These are phyloP conservation scores for Sicus ferrugineus DNA, from an alignment of 2,888 invertebrate species.

Conservation along the genomic window DNA sequence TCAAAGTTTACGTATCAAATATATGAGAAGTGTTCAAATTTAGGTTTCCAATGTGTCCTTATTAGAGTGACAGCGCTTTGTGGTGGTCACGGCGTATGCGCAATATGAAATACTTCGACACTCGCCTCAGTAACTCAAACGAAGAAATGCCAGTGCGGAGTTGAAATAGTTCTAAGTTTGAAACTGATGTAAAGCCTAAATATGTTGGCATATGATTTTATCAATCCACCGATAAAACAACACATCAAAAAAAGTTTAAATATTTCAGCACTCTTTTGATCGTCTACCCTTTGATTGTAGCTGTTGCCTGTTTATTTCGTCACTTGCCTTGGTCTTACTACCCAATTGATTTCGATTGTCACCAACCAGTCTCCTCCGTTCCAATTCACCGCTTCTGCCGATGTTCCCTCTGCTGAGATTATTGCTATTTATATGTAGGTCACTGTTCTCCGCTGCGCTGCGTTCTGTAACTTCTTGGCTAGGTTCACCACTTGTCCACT, in stretches of 20 bases:
- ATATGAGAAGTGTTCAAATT: no score
- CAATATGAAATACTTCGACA: neutral
- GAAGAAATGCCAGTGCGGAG: neutral
- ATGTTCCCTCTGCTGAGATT: neutral
- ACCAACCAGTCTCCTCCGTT: neutral
- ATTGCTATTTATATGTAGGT: neutral
- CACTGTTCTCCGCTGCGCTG: constrained; percentile 12
- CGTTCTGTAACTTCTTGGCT: constrained; percentile 23
- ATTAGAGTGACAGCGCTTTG: neutral
- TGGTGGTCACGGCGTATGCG: constrained; percentile 17
- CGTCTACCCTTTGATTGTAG: neutral
- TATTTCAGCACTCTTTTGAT: no score
- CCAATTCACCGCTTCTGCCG: neutral
- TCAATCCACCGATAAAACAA: no score
- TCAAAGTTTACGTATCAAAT: no score
- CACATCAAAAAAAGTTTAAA: no score
- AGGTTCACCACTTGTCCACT: constrained; percentile 17
- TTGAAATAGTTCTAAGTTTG: neutral
- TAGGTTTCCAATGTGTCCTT: no score
- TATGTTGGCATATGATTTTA: no score
- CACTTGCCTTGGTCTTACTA: neutral
- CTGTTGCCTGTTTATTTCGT: no score
- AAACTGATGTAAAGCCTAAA: neutral
- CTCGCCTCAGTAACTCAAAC: no score
- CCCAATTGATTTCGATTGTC: constrained; percentile 16